Evolutionary conservation across 2,888 invertebrate genomes (phyloP).

Genomic region (Tetheella fluctuosa): DNA sequence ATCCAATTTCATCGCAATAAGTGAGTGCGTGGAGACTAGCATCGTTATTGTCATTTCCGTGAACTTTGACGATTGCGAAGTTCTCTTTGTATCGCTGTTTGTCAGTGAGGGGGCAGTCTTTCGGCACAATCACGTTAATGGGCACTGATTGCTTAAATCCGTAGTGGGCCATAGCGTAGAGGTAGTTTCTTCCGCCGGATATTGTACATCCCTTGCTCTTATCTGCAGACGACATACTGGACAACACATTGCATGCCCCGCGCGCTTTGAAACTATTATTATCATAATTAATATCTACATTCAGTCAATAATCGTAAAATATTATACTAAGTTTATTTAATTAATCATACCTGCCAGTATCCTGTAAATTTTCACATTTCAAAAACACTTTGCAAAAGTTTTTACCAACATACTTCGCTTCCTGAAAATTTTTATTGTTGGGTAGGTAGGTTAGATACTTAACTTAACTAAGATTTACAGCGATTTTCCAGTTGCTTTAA

Average conservation of each 20-base stretch:
- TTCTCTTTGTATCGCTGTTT: constrained; percentile 52
- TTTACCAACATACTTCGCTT: constrained; percentile 80
- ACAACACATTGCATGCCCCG: constrained; percentile 53
- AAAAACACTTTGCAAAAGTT: constrained; percentile 82
- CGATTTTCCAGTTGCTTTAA: no score
- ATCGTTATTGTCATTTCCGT: constrained; percentile 51
- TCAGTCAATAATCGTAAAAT: not conserved
- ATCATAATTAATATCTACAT: not conserved
- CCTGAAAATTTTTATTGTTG: constrained; percentile 39
- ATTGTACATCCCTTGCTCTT: constrained; percentile 54
- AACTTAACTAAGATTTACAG: no score
- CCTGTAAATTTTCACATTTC: constrained; percentile 92
- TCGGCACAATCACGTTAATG: constrained; percentile 54
- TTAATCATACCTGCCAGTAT: constrained; percentile 87
- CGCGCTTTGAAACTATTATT: constrained; percentile 54
- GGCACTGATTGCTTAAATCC: constrained; percentile 54
- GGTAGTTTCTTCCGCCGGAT: constrained; percentile 55
- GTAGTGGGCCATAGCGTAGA: constrained; percentile 53
- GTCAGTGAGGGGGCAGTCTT: constrained; percentile 49
- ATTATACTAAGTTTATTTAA: not conserved
- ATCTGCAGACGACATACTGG: constrained; percentile 42
- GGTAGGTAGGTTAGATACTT: no score
- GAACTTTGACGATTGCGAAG: constrained; percentile 53
- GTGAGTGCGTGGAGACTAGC: constrained; percentile 53
- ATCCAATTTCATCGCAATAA: constrained; percentile 51